These are phyloP conservation scores for Lepidothrix coronata DNA, from an alignment of 2,113 vertebrate genomes.

Conservation along the genomic window DNA sequence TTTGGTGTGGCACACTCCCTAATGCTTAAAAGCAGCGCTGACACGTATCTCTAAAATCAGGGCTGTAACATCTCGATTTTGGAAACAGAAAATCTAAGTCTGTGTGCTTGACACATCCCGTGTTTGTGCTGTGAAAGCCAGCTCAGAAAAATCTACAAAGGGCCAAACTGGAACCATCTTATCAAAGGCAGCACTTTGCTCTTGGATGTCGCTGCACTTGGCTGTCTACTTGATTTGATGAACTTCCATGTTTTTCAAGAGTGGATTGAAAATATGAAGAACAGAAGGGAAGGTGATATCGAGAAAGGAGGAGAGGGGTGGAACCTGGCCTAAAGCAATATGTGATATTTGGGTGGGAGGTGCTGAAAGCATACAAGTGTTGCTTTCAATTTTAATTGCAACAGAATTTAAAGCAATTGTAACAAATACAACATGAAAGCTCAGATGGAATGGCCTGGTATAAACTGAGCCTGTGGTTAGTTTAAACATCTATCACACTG, in stretches of 20 bases:
- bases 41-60: background rate
- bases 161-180: background rate
- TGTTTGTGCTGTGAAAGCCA: background rate
- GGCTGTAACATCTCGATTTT: background rate
- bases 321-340: background rate
- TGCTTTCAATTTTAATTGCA: background rate
- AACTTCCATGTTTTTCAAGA: background rate
- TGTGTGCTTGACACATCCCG: background rate
- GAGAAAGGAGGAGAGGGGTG: background rate
- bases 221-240: background rate
- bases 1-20: background rate
- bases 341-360: background rate
- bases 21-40: background rate
- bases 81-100: background rate
- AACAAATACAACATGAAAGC: background rate
- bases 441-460: slow-evolving; percentile 11
- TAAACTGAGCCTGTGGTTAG: background rate
- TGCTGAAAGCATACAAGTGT: background rate
- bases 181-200: background rate
- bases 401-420: background rate
- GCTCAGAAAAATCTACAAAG: background rate
- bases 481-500: slow-evolving; percentile 31
- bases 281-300: background rate
- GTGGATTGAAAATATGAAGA: background rate
- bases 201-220: background rate